Evolutionary conservation across 1,140 invertebrate genomes (phyloP).

Genomic region (Diabrotica undecimpunctata): DNA sequence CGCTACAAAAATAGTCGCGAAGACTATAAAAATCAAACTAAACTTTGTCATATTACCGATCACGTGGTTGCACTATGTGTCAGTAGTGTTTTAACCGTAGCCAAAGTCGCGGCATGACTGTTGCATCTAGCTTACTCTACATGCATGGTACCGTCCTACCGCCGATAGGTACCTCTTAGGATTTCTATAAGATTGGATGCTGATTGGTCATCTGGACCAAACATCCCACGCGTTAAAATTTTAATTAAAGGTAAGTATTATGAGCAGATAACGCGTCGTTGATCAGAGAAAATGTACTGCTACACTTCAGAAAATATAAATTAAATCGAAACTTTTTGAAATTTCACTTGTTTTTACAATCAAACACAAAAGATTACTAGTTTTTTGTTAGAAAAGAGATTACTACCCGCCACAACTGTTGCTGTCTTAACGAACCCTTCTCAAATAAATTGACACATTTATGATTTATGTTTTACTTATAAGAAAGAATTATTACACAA

Average conservation of each 20-base stretch:
- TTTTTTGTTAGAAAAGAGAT: too few species aligned
- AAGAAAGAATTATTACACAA: too few species aligned
- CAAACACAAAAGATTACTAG: too few species aligned
- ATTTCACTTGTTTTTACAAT: too few species aligned
- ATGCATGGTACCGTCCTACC: conserved; percentile 28
- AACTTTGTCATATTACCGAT: conserved; percentile 10
- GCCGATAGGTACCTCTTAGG: conserved; percentile 24
- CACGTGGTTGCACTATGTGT: conserved; percentile 7
- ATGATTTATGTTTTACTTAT: too few species aligned
- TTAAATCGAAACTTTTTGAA: too few species aligned
- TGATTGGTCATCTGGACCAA: conserved; percentile 29
- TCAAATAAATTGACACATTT: too few species aligned
- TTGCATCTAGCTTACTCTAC: conserved; percentile 24
- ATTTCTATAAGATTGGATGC: conserved; percentile 33
- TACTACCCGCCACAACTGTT: too few species aligned
- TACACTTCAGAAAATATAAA: too few species aligned
- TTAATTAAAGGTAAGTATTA: conserved; percentile 33
- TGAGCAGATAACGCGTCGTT: too few species aligned
- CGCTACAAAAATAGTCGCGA: conserved; percentile 11
- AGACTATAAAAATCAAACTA: conserved; percentile 14
- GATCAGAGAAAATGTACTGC: too few species aligned
- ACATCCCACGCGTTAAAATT: conserved; percentile 25
- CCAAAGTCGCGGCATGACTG: conserved; percentile 36
- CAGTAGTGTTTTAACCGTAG: conserved; percentile 13
- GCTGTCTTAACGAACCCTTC: too few species aligned